Evolutionary conservation across 2,888 invertebrate genomes (phyloP), one percentile per base, ranked within the genome.

Genomic region (Drosophila picticornis): DNA sequence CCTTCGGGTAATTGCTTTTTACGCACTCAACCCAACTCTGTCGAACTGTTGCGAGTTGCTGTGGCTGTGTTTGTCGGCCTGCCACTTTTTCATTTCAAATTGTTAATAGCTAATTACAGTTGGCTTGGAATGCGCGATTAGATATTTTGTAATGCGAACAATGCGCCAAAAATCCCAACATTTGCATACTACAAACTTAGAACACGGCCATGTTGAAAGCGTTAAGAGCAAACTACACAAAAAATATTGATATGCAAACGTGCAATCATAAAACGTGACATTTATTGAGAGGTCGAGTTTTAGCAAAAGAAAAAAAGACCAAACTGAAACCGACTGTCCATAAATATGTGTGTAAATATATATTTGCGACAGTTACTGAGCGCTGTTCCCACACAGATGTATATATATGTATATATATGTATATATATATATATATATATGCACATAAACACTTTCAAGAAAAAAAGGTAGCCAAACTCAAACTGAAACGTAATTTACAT

Each of bases 191-290:
- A 64, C 63, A 61, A 58, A 68, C 55, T 62, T 64, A 72, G 62
- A 57, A 63, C 75, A 75, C 34, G 61, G 50, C 57, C 29, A 36
- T 43, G 38, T 71, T 59, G 50, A 59, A 32, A 38, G 60, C 38
- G 64, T 62, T 73, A 52, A 74, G 79, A 62, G 71, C 38, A 25
- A 46, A 31, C 62, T 66, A 71, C 64, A 67, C 70, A 57, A 80
- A 60, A 32, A 52, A 36, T 88, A 82, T 83, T 86, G 72, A 79
- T 81, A 75, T 86, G 70, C 75, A 73, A 90, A 88, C 58, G 66
- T 66, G 79, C 64, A 74, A 72, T 62, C 77, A 87, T 90, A 83
- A 87, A 90, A 89, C 90, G 90, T 88, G 87, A 90, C 90, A 90
- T 83, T 89, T 85, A 83, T 76, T 69, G 78, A 63, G 61, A 72